phyloP scores from a whole-genome alignment of 2,888 invertebrate species.

The Tribolium freemani region DNA sequence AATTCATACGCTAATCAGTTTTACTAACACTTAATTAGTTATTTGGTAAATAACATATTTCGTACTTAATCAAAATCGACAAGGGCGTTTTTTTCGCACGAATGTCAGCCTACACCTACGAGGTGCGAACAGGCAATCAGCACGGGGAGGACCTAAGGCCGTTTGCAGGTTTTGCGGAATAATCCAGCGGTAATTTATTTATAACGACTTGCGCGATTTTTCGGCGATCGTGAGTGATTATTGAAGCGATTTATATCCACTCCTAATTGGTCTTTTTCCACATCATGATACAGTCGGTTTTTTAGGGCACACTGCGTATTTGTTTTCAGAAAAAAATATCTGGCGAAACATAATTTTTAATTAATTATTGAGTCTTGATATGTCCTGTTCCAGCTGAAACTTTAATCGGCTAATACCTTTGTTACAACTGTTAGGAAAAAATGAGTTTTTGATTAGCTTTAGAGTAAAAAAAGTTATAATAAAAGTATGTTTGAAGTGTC shows the following conservation, averaged over 20 bases:
- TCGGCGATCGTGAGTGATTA: neutral
- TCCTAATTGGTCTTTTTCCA: no score
- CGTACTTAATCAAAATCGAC: conserved; percentile 49
- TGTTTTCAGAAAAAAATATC: no score
- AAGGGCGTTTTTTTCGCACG: conserved; percentile 12
- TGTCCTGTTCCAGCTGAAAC: no score
- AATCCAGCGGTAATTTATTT: neutral
- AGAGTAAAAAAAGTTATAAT: no score
- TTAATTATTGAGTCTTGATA: no score
- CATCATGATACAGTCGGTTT: neutral
- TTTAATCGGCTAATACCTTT: no score
- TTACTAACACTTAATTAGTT: conserved; percentile 61
- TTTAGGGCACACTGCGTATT: neutral
- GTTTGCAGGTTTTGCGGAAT: neutral
- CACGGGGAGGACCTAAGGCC: neutral
- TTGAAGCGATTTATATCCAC: neutral
- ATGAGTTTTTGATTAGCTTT: no score
- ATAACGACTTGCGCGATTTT: neutral
- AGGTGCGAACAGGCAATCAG: neutral
- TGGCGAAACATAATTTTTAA: no score
- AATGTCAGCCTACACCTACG: conserved; percentile 29
- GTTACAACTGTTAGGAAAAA: no score
- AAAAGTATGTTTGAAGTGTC: no score
- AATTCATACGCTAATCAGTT: conserved; percentile 63
- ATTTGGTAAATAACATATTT: conserved; percentile 60